A percentile compares a stretch with the other conserved stretches of the same genome.
Conservation (phyloP, 2,113 vertebrate genomes). For the Serinus canaria region DNA sequence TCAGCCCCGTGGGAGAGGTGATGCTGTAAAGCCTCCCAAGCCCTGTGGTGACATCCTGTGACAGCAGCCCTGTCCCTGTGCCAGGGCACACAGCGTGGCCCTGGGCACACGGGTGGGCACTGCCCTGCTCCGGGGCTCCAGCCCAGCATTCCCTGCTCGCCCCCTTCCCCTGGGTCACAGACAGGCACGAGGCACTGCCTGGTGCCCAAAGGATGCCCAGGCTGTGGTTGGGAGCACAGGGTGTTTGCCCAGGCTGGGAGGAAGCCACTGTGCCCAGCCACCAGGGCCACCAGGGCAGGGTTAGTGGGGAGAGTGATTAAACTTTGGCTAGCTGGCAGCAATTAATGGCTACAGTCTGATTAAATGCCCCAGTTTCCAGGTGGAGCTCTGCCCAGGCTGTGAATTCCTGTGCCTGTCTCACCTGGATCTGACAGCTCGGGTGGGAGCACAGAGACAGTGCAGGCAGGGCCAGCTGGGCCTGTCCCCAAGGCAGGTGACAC, state of each 20-base stretch:
- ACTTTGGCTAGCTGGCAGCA: background rate
- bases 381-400: background rate
- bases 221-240: rapidly evolving
- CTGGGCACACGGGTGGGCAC: background rate
- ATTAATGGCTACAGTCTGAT: background rate
- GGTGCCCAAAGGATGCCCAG: background rate
- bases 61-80: background rate
- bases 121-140: background rate
- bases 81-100: rapidly evolving
- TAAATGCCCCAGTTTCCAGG: background rate
- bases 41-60: background rate
- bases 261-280: background rate
- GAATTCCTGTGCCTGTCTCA: background rate
- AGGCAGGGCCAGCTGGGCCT: background rate
- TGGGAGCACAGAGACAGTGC: too few species aligned
- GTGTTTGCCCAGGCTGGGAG: background rate
- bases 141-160: rapidly evolving
- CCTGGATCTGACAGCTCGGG: too few species aligned
- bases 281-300: rapidly evolving
- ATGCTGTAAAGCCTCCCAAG: background rate
- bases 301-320: background rate
- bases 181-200: rapidly evolving
- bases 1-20: background rate
- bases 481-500: background rate
- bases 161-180: rapidly evolving